phyloP scores from a whole-genome alignment of 2,113 vertebrate genomes.

The Oryzias curvinotus region DNA sequence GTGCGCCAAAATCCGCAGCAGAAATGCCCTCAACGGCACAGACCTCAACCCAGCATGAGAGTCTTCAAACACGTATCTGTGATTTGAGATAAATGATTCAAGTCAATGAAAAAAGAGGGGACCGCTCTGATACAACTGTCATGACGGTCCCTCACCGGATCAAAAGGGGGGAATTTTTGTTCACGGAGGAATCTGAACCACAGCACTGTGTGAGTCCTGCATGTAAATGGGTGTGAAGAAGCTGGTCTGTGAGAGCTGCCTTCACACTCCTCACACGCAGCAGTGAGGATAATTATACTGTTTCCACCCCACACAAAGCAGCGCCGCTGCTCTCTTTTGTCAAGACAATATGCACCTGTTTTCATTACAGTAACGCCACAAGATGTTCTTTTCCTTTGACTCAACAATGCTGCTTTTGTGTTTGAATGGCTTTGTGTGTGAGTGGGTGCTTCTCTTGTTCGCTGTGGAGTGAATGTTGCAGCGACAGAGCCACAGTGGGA shows the following conservation, averaged over 20 bases:
- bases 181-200: no score
- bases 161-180: no score
- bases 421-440: neutral
- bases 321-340: conserved; percentile 3
- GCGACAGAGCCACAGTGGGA: conserved; percentile 37
- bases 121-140: no score
- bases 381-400: conserved; percentile 24
- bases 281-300: neutral
- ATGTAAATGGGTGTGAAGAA: neutral
- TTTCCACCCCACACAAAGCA: conserved; percentile 11
- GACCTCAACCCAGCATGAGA: no score
- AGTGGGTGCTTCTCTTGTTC: neutral
- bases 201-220: neutral
- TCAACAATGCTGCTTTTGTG: conserved; percentile 13
- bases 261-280: neutral
- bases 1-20: no score
- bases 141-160: no score
- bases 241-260: neutral
- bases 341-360: conserved; percentile 26
- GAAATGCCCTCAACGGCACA: no score
- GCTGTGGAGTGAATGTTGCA: conserved; percentile 22
- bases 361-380: conserved; percentile 16
- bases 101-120: no score
- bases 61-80: no score
- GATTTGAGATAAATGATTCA: no score